Base-by-base conservation (phyloP, 1,140 invertebrate genomes). In the Andricus grossulariae region DNA sequence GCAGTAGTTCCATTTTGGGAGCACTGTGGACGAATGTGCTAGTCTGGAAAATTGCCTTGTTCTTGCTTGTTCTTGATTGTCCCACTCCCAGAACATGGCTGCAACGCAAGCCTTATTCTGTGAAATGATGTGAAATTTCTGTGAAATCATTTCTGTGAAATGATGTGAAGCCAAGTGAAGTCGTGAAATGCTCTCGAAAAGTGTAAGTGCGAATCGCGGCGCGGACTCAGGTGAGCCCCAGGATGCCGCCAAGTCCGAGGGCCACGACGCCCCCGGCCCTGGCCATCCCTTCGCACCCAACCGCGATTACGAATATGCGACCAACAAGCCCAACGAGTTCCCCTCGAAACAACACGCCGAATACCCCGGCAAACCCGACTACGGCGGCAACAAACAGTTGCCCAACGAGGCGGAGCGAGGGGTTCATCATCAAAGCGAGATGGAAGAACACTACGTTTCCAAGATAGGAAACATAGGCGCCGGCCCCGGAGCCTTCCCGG, bases 81-180 rank as follows among this genome's bases (percentile, higher is more conserved):
- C 39, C 39, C 39, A 45, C 39, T 45, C 39, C 39, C 39, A 86
- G 85, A 92, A 92, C 90, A 93, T 93, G 92, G 92, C 92, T 92
- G 92, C 92, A 89, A 93, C 92, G 90, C 92, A 92, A 92, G 92
- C 92, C 89, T 86, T 91, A 92, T 84, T 88, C 86, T 83, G 91
- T 91, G 87, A 92, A 92, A 87, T 89, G 88, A 85, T 85, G 86
- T 81, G 89, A 90, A 66, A 66, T 45, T 84, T 88, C 86, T 83
- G 91, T 91, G 87, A 92, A 92, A 87, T 89, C 88, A 85, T 85
- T 45, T 45, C 39, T 45, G 39, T 45, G 85, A 91, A 92, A 86
- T 90, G 77, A 39, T 49, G 50, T 7, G 16, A 52, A 19, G 39
- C 39, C 10, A 45, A 18, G 50, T 50, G 50, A 15, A 50, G 89